A percentile compares a stretch with the other conserved stretches of the same genome.
phyloP scores from a whole-genome alignment of 92 coral and sea anemone genomes.

The Zoanthus gigantus region DNA sequence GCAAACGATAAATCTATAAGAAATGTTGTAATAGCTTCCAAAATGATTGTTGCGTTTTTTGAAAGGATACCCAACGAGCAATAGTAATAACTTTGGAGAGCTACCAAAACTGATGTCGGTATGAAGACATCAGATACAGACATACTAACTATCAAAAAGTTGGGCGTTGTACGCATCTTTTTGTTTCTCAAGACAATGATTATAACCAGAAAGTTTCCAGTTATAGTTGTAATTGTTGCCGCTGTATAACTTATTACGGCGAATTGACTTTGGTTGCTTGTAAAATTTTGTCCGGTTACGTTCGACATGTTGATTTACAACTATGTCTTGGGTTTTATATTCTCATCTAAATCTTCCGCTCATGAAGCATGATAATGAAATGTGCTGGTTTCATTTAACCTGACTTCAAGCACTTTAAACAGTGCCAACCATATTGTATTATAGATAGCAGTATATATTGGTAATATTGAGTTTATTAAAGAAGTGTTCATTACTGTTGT shows the following conservation, averaged over 20 bases:
- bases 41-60: not conserved
- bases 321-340: not conserved
- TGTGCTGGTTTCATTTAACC: too few species aligned
- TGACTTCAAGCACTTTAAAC: too few species aligned
- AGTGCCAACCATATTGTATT: too few species aligned
- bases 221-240: not conserved
- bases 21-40: not conserved
- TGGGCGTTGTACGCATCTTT: conserved; percentile 17
- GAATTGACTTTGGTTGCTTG: not conserved
- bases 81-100: not conserved
- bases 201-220: not conserved
- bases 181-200: not conserved
- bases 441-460: too few species aligned
- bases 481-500: too few species aligned
- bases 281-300: not conserved
- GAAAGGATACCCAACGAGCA: not conserved
- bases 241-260: not conserved
- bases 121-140: conserved; percentile 4
- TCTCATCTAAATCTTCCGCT: not conserved
- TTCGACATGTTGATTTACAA: not conserved
- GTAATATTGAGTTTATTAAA: too few species aligned
- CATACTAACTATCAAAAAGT: conserved; percentile 11
- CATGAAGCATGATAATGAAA: too few species aligned
- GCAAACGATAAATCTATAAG: not conserved
- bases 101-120: not conserved